Conservation (phyloP, 2,797 vertebrate species). For the Molossus molossus region DNA sequence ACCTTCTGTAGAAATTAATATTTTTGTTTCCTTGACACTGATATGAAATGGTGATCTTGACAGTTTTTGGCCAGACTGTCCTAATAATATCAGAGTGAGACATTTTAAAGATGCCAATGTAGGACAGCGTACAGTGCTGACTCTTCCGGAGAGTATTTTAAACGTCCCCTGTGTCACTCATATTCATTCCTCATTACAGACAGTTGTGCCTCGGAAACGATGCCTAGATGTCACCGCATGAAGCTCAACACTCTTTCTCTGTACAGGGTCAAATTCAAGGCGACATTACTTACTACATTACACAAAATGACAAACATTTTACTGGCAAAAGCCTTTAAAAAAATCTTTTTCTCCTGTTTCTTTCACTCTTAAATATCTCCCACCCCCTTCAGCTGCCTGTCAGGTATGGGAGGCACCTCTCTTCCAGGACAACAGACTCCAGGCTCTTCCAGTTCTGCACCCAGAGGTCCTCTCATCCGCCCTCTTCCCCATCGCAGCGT, state of each 20-base stretch:
- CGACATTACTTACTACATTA: background rate
- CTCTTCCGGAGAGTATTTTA: background rate
- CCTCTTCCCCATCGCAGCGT: background rate
- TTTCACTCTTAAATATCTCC: background rate
- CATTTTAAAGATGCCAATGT: conserved; percentile 6
- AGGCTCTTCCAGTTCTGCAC: background rate
- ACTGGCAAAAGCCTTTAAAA: background rate
- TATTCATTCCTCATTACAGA: background rate
- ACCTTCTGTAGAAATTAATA: conserved; percentile 6
- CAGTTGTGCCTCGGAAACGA: background rate
- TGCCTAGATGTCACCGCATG: background rate
- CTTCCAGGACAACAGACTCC: background rate
- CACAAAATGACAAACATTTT: background rate
- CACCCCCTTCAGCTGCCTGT: rapidly evolving
- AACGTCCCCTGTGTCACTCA: background rate
- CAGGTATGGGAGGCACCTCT: background rate
- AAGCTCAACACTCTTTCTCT: background rate
- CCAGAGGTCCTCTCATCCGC: background rate
- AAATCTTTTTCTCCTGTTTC: background rate
- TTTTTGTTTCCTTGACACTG: background rate
- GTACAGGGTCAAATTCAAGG: background rate
- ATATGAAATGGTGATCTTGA: background rate
- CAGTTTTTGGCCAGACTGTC: background rate
- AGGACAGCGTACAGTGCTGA: background rate
- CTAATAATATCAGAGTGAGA: background rate